Evolutionary conservation across 2,797 vertebrate genomes (phyloP).

Genomic region (Gymnothorax reevesii): DNA sequence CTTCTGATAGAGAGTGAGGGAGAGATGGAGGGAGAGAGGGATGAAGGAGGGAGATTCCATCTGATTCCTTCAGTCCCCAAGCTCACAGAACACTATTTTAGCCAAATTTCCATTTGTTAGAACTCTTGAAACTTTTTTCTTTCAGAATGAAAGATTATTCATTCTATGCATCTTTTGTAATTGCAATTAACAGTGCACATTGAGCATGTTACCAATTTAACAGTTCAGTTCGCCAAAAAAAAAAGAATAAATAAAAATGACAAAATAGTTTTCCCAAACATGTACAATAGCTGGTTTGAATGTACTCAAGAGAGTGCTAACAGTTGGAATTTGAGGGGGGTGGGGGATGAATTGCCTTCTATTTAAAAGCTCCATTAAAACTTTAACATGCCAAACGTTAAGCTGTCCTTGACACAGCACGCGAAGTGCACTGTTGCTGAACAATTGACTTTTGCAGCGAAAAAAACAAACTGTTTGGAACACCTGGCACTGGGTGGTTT

Average conservation of each 20-base stretch:
- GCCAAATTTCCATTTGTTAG: neutral
- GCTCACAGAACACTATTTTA: too few relatives aligned
- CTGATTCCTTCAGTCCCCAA: too few relatives aligned
- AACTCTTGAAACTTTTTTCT: neutral
- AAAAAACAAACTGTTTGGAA: neutral
- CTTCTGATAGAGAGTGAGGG: constrained; percentile 50
- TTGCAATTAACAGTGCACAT: neutral
- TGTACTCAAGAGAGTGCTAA: neutral
- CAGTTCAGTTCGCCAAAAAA: neutral
- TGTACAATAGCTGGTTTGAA: neutral
- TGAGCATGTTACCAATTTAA: neutral
- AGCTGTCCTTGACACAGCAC: neutral
- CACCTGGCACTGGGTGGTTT: neutral
- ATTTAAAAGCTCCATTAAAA: neutral
- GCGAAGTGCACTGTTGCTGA: neutral
- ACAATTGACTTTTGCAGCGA: neutral
- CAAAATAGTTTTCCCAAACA: neutral
- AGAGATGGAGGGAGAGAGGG: constrained; percentile 25
- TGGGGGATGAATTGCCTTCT: neutral
- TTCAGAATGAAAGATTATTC: neutral
- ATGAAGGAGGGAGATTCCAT: constrained; percentile 25
- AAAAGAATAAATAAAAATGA: neutral
- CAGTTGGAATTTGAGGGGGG: neutral
- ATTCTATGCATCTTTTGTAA: neutral
- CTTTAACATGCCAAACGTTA: neutral